Evolutionary conservation across 1,140 invertebrate species (phyloP).

Genomic region (Drosophila grimshawi): DNA sequence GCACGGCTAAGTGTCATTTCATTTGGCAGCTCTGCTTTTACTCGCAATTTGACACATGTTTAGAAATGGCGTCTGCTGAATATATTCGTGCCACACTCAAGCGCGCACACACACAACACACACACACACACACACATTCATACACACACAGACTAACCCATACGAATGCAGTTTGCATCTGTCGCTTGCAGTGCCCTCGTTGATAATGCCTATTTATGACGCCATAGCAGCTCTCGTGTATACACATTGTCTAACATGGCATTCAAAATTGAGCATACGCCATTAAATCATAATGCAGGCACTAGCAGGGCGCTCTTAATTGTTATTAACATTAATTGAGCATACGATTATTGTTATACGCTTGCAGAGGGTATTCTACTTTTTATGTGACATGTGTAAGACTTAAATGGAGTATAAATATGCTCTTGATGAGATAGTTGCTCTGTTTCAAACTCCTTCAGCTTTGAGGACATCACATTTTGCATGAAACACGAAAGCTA

Average conservation of each 20-base stretch:
- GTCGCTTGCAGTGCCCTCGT: conserved; percentile 49
- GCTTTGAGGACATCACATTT: too few species aligned
- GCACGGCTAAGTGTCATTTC: conserved; percentile 76
- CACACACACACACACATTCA: conserved; percentile 7
- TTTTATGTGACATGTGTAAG: too few species aligned
- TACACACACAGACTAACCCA: conserved; percentile 1
- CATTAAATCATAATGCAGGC: conserved; percentile 4
- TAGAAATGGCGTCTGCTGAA: conserved; percentile 23
- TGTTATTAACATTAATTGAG: too few species aligned
- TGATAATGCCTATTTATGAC: conserved; percentile 62
- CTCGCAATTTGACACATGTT: conserved; percentile 22
- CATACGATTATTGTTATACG: too few species aligned
- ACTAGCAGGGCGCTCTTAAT: too few species aligned
- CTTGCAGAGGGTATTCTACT: too few species aligned
- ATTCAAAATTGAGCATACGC: conserved; percentile 37
- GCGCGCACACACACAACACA: conserved; percentile 12
- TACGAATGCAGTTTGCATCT: conserved; percentile 14
- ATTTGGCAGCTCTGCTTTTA: conserved; percentile 51
- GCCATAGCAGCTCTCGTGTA: conserved; percentile 7
- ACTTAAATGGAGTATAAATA: too few species aligned
- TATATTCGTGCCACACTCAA: background rate
- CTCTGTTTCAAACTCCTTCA: too few species aligned
- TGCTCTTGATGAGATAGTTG: too few species aligned
- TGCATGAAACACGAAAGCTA: too few species aligned
- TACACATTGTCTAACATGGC: conserved; percentile 3